Base-by-base conservation (phyloP, 2,113 vertebrate species). In the Phalacrocorax brasilianus region DNA sequence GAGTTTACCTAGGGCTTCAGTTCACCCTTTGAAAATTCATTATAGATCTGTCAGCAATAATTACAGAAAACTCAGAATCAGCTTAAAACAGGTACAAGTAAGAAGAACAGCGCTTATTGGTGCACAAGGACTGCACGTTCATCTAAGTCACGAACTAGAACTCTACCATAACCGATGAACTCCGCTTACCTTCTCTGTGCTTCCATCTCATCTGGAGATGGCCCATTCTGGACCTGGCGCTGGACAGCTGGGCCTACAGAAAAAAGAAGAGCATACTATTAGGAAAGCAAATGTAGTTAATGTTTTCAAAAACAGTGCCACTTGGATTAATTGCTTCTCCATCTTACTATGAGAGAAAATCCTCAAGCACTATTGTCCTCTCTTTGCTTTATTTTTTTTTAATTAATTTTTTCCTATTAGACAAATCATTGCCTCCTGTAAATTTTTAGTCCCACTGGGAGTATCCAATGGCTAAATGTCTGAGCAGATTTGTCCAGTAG, bases 211-310 rank as follows among this genome's bases (percentile, higher is more conserved):
- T 99, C 99, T 52, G 99, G 98, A 79, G 99, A 99, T 19, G 99
- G 99, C 93, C 99, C 99, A 98, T 99, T 99, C 96, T 98, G 98
- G 87, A 98, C 96, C 96, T 99, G 99, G 84, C 99, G 99, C 96
- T 99, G 99, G 93, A 98, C 98, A 90, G 98, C 98, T 95, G 99
- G 99, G 98, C 99, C 99, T 99, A 93, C 18, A 93, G 84, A 89
- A 97, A 86, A 96, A 65, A 97, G 9, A 85, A 67, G 18, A 80
- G 82, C 45, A 33, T 4, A 7, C 18, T 68, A 63, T 97, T 53
- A 97, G 88, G 2, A 49, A 76, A 78, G n/a, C 17, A 91, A 44
- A 58, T 14, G 17, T 40, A 19, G 17, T 27, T 72, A 35, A 47
- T n/a, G 52, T 50, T 66, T 59, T 2, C 2, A 71, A 79, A 84